phyloP scores from a whole-genome alignment of 2,113 vertebrate species.

The Periophthalmodon schlosseri region DNA sequence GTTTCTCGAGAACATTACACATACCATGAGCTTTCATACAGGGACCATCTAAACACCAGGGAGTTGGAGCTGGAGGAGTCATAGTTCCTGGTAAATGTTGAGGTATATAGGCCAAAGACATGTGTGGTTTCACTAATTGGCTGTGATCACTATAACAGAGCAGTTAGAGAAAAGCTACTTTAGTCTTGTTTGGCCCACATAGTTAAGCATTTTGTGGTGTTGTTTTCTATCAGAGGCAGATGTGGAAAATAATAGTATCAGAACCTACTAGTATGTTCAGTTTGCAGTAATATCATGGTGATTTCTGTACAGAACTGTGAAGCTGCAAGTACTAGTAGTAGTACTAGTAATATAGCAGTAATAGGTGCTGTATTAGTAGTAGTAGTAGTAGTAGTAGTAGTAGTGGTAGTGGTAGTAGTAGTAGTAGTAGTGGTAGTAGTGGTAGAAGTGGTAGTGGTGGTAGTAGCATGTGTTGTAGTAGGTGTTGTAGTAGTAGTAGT shows the following conservation, averaged over 20 bases:
- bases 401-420: no score
- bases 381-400: no score
- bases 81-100: not conserved
- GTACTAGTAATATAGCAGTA: no score
- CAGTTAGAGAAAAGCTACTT: conserved; percentile 3
- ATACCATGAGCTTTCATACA: not conserved
- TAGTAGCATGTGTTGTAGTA: no score
- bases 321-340: no score
- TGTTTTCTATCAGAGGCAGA: conserved; percentile 16
- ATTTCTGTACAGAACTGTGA: no score
- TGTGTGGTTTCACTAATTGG: conserved; percentile 13
- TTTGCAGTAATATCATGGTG: no score
- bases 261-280: no score
- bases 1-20: conserved; percentile 50
- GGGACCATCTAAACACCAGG: not conserved
- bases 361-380: no score
- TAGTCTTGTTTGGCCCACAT: not conserved
- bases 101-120: not conserved
- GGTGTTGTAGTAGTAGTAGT: not conserved
- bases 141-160: conserved; percentile 3
- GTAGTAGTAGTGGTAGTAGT: no score
- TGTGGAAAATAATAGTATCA: not conserved
- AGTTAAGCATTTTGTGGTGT: conserved; percentile 5
- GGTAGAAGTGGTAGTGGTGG: no score
- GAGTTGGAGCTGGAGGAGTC: not conserved